A percentile compares a stretch with the other conserved stretches of the same genome.
phyloP scores from a whole-genome alignment of 1,140 invertebrate species.

The Zaprionus nigranus region DNA sequence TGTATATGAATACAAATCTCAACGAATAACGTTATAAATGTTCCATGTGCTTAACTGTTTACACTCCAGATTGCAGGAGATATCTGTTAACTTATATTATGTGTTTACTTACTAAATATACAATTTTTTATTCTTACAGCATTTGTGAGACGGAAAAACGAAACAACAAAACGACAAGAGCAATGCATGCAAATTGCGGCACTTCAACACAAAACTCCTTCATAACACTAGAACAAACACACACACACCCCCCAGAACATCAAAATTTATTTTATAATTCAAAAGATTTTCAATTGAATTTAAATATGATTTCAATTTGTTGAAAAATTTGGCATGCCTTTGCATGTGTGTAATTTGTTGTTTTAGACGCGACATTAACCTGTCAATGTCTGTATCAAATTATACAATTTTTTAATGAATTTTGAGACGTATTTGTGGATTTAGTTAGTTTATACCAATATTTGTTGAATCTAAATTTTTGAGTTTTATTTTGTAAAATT shows the following conservation, averaged over 20 bases:
- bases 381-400: slow-evolving; percentile 23
- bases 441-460: slow-evolving; percentile 36
- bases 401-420: slow-evolving; percentile 21
- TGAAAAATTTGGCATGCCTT: slow-evolving; percentile 17
- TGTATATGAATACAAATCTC: slow-evolving; percentile 7
- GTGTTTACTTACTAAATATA: slow-evolving; percentile 39
- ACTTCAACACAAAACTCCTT: slow-evolving; percentile 42
- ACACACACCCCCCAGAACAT: slow-evolving; percentile 22
- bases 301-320: slow-evolving; percentile 16
- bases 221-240: slow-evolving; percentile 14
- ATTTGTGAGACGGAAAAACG: slow-evolving; percentile 68
- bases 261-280: slow-evolving; percentile 16
- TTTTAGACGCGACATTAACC: slow-evolving; percentile 19
- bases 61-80: neutral
- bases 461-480: slow-evolving; percentile 77
- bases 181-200: slow-evolving; percentile 72
- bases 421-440: slow-evolving; percentile 14
- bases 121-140: slow-evolving; percentile 63
- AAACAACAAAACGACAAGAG: slow-evolving; percentile 55
- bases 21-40: slow-evolving; percentile 32
- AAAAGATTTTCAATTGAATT: slow-evolving; percentile 2
- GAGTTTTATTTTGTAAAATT: slow-evolving; percentile 60
- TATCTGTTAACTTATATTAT: slow-evolving; percentile 11
- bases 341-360: slow-evolving; percentile 18
- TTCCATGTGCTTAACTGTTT: slow-evolving; percentile 32